Percentiles rank a stretch among this genome's conserved stretches.
phyloP scores from a whole-genome alignment of 2,797 vertebrate species.

The Antrozous pallidus region DNA sequence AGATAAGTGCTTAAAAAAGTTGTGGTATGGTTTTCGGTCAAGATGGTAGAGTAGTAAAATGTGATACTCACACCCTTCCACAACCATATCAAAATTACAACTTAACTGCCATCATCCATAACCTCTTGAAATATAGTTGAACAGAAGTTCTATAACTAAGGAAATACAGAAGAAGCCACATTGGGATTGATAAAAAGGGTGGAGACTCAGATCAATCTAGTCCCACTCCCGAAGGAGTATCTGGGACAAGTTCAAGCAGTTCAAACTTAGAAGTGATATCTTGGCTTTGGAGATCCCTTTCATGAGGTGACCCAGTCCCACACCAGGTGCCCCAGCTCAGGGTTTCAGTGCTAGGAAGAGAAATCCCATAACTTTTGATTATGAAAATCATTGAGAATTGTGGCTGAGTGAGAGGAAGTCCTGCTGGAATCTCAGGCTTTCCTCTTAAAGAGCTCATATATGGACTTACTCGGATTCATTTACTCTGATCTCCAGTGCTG shows the following conservation, averaged over 20 bases:
- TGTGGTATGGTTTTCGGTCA: neutral
- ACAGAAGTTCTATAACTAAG: neutral
- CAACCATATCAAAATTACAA: neutral
- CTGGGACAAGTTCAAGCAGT: neutral
- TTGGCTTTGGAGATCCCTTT: neutral
- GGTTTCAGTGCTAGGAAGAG: neutral
- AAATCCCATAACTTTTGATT: neutral
- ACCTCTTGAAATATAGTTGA: neutral
- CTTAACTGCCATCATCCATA: neutral
- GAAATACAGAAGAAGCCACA: neutral
- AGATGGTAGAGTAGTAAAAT: neutral
- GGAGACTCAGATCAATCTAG: neutral
- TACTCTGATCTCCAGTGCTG: neutral
- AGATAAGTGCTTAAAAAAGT: neutral
- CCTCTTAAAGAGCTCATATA: too few species aligned
- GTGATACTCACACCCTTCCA: neutral
- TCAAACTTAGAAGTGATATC: neutral
- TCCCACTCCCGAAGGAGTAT: neutral
- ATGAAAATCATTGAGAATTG: neutral
- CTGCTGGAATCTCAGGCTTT: neutral
- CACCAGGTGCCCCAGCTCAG: neutral
- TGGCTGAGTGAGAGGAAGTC: neutral
- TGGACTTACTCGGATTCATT: neutral
- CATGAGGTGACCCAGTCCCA: neutral
- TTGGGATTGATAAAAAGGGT: neutral